Evolutionary conservation across 2,888 invertebrate species (phyloP).

Genomic region (Hedychridium roseum): DNA sequence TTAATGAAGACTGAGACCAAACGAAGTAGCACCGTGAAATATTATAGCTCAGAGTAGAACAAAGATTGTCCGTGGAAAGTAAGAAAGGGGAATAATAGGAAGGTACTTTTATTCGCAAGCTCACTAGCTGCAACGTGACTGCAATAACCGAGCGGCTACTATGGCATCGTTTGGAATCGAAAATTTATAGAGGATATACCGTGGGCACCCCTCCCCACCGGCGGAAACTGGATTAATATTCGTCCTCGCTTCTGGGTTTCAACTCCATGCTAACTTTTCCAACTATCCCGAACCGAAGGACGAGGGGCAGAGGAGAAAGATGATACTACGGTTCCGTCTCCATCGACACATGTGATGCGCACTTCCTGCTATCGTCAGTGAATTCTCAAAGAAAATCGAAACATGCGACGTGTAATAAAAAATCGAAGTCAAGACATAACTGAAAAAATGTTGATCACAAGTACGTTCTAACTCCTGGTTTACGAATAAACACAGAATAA

Average conservation of each 20-base stretch:
- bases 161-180: background rate
- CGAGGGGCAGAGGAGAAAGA: conserved; percentile 5
- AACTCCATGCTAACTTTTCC: background rate
- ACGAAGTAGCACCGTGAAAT: background rate
- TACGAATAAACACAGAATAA: no score
- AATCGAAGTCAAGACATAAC: no score
- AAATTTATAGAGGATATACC: conserved; percentile 1
- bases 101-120: background rate
- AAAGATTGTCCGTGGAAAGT: background rate
- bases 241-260: conserved; percentile 5
- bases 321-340: no score
- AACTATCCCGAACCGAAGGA: background rate
- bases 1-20: no score
- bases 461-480: no score
- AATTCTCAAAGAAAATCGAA: no score
- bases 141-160: conserved; percentile 22
- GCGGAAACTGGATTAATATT: conserved; percentile 26
- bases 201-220: background rate
- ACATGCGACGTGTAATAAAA: no score
- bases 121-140: conserved; percentile 15
- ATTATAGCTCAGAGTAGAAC: background rate
- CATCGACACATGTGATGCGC: no score
- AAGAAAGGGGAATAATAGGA: background rate
- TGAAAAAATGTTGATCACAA: no score
- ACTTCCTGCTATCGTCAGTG: no score